Conservation (phyloP, 2,113 vertebrate species). For the Cynoglossus semilaevis region DNA sequence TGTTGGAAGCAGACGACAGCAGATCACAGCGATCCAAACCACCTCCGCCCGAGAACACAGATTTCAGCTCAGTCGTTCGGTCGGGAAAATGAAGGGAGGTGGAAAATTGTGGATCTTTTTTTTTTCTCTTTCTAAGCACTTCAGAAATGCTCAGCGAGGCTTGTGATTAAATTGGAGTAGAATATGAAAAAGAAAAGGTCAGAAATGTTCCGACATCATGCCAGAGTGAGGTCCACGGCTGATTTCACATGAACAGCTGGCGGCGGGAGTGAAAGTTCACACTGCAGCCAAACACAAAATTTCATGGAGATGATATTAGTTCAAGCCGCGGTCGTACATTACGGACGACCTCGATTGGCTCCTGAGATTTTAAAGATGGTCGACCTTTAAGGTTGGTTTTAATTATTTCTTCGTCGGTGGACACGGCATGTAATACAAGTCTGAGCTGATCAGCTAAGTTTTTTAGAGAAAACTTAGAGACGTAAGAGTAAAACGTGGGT, state of each 20-base stretch:
- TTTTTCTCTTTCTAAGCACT: constrained; percentile 4
- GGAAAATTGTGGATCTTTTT: background rate
- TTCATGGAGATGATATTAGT: too few species aligned
- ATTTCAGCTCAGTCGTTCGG: constrained; percentile 44
- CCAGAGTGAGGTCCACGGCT: background rate
- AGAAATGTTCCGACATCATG: background rate
- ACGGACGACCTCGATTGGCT: too few species aligned
- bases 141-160: constrained; percentile 12
- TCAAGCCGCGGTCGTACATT: too few species aligned
- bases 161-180: constrained; percentile 12
- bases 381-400: too few species aligned
- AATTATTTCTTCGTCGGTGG: too few species aligned
- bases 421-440: too few species aligned
- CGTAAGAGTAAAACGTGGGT: too few species aligned
- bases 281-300: background rate
- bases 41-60: constrained; percentile 1
- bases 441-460: too few species aligned
- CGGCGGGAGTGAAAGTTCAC: background rate
- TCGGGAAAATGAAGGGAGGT: constrained; percentile 33
- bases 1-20: constrained; percentile 10
- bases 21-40: constrained; percentile 29
- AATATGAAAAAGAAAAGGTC: background rate
- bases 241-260: background rate
- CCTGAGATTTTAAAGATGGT: too few species aligned
- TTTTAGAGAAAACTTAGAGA: too few species aligned